These are phyloP conservation scores for Baryphthengus martii DNA, from an alignment of 2,113 vertebrate species.

Conservation along the genomic window DNA sequence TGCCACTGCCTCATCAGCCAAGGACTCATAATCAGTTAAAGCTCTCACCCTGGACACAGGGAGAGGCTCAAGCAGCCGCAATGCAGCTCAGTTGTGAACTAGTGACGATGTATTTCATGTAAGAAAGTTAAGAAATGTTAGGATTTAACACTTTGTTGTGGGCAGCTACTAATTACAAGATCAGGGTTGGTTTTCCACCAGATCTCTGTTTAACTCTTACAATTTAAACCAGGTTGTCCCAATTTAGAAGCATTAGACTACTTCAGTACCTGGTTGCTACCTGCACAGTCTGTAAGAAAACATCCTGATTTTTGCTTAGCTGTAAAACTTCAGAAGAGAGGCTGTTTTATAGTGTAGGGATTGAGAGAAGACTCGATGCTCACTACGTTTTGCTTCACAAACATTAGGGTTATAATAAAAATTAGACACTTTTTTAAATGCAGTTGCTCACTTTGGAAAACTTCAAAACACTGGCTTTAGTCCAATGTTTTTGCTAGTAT, in stretches of 20 bases:
- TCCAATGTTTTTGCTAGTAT: not conserved
- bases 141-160: not conserved
- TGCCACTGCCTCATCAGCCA: too few relatives aligned
- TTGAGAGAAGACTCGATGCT: not conserved
- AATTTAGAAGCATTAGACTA: not conserved
- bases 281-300: not conserved
- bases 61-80: not conserved
- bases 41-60: not conserved
- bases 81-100: not conserved
- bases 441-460: not conserved
- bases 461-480: not conserved
- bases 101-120: accelerated
- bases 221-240: not conserved
- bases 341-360: not conserved
- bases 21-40: not conserved
- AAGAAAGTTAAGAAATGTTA: not conserved
- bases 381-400: not conserved
- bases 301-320: not conserved
- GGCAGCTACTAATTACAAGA: not conserved
- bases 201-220: not conserved
- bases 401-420: not conserved
- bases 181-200: accelerated
- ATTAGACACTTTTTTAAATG: not conserved
- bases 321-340: not conserved
- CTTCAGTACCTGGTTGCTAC: not conserved